phyloP scores from a whole-genome alignment of 2,888 invertebrate genomes.

The Hyalella azteca region DNA sequence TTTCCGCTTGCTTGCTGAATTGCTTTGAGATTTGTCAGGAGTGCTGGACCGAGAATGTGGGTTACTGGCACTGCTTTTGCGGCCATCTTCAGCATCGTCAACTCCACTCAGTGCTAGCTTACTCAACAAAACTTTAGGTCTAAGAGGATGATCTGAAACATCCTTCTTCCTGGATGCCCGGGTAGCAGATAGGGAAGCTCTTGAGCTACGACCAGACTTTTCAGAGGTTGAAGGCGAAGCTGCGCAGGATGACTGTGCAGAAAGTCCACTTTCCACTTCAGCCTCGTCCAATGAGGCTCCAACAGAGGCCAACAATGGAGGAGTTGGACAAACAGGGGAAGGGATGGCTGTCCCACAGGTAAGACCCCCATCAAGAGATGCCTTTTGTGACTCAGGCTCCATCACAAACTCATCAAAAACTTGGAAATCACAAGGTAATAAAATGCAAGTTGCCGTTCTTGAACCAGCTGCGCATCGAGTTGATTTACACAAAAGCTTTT shows the following conservation, averaged over 20 bases:
- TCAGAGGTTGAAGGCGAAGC: slow-evolving; percentile 18
- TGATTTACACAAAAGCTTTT: neutral
- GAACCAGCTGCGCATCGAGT: neutral
- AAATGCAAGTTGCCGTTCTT: neutral
- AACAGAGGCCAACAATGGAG: neutral
- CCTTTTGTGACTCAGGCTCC: neutral
- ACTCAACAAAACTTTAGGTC: neutral
- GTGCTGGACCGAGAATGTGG: slow-evolving; percentile 2
- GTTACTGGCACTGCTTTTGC: slow-evolving; percentile 29
- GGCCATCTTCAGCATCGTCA: slow-evolving; percentile 4
- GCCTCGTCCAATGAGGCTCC: neutral
- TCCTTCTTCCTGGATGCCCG: slow-evolving; percentile 7
- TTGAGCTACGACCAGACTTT: slow-evolving; percentile 17
- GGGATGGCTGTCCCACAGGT: neutral
- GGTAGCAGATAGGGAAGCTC: neutral
- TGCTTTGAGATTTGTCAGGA: neutral
- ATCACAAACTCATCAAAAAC: neutral
- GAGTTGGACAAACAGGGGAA: slow-evolving; percentile 13
- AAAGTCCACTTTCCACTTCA: neutral
- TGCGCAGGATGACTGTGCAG: neutral
- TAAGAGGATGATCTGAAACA: neutral
- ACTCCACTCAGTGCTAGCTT: neutral
- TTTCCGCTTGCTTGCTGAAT: neutral
- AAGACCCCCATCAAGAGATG: neutral
- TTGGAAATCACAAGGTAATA: neutral